Evolutionary conservation across 2,797 vertebrate species (phyloP), one percentile per base, ranked within the genome.

Genomic region (Cirrhinus mrigala): DNA sequence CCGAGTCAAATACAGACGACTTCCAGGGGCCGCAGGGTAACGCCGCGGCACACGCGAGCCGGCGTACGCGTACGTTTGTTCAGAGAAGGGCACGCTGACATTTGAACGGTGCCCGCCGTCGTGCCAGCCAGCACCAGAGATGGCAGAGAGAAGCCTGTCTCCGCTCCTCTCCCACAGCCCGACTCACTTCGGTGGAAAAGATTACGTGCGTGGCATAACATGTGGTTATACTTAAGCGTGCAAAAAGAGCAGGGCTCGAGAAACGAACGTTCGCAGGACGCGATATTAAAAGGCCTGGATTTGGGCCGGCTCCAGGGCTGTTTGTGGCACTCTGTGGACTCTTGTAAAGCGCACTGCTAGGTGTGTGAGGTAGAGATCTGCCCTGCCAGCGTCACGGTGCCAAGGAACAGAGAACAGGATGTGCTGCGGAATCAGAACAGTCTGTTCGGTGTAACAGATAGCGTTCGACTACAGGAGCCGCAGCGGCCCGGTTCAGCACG

Each of bases 111-210:
- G 76, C 33, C 64, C 9, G 4, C 66, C 15, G 2, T 66, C 1
- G 18, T 79, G 44, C 60, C 58, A 24, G 46, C 37, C 14, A 83
- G 46, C 85, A 81, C 82, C 78, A 70, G 44, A 46, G 82, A 79
- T 52, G 79, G 78, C 24, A 86, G 40, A 75, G 69, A 77, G 74
- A 66, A 82, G 50, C 48, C 15, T 56, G 52, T 64, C 46, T 87
- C 76, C 71, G 84, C 74, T 78, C 40, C n/a, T 66, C 77, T 82
- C 74, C 76, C 79, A 75, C 27, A 81, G 78, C 48, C 60, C 37
- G 44, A 87, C 70, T 83, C 85, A 75, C 70, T 85, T 88, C 64
- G 83, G 73, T 89, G 88, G 86, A 90, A 88, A 89, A 86, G 79
- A 88, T 90, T 86, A 89, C 62, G 78, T 85, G 37, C 74, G 68